phyloP scores from a whole-genome alignment of 2,888 invertebrate species.

The Nymphalis polychloros region DNA sequence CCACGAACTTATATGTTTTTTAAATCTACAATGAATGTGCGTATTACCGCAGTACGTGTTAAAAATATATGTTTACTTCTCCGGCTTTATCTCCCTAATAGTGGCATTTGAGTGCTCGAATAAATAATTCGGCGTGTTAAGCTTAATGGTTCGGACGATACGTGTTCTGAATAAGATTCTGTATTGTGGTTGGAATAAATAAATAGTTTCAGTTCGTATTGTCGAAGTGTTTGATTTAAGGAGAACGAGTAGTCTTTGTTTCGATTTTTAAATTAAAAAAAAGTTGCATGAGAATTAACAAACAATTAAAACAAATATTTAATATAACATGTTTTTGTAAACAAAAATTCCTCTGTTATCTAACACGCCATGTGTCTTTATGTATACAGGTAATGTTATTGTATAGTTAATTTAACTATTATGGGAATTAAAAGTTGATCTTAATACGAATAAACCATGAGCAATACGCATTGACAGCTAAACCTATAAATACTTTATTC shows the following conservation, averaged over 20 bases:
- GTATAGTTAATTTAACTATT: too few species aligned
- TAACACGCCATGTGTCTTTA: too few species aligned
- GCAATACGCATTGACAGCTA: too few species aligned
- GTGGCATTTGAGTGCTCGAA: slow-evolving; percentile 47
- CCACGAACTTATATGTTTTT: not conserved
- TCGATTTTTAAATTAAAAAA: too few species aligned
- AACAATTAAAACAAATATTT: too few species aligned
- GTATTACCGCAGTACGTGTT: not conserved
- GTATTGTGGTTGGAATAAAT: slow-evolving; percentile 34
- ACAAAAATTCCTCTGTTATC: too few species aligned
- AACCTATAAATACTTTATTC: too few species aligned
- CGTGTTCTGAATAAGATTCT: slow-evolving; percentile 42
- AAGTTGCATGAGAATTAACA: too few species aligned
- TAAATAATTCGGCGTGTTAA: slow-evolving; percentile 51
- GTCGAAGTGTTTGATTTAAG: slow-evolving; percentile 28
- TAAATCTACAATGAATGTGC: not conserved
- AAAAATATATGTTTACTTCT: slow-evolving; percentile 44
- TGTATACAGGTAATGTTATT: too few species aligned
- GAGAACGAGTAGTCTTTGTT: not conserved
- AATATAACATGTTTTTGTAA: too few species aligned
- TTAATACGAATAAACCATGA: too few species aligned
- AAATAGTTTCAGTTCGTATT: slow-evolving; percentile 18
- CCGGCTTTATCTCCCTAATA: slow-evolving; percentile 45
- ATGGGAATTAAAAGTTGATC: too few species aligned
- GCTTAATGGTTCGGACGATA: slow-evolving; percentile 42